These are phyloP conservation scores for Eucidaris tribuloides DNA, from an alignment of 35 echinoderm and acorn worm species.

Conservation along the genomic window DNA sequence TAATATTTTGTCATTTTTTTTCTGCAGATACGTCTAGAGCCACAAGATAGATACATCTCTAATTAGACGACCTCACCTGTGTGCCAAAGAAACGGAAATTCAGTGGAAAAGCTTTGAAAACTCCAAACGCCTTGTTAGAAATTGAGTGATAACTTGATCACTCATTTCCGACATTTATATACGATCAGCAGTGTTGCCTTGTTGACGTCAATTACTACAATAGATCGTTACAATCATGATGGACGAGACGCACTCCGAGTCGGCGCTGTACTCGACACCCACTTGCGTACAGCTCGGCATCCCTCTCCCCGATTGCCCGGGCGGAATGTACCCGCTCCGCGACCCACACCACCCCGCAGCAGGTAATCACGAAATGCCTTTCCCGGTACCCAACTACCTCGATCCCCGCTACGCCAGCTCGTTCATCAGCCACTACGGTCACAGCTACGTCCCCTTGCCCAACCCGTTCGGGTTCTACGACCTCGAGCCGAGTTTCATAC, in stretches of 20 bases:
- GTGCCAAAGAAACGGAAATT: no score
- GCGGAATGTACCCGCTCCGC: conserved; percentile 76
- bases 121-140: no score
- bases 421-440: conserved; percentile 82
- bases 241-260: conserved; percentile 69
- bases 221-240: no score
- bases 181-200: no score
- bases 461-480: conserved; percentile 94
- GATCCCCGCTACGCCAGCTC: conserved; percentile 79
- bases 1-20: no score
- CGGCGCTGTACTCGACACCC: conserved; percentile 88
- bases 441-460: conserved; percentile 76
- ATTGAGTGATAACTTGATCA: no score
- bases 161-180: no score
- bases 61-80: no score
- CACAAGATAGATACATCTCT: no score
- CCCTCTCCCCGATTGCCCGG: conserved; percentile 83
- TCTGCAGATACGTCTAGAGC: no score
- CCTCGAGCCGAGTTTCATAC: conserved; percentile 91
- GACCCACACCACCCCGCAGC: conserved; percentile 42
- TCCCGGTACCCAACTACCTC: conserved; percentile 83
- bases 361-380: conserved; percentile 20
- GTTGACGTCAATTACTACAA: no score
- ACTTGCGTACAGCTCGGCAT: conserved; percentile 97
- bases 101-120: no score